These are phyloP conservation scores for Sceliomorpha sp. DNA, from an alignment of 2,888 invertebrate species.

Conservation along the genomic window DNA sequence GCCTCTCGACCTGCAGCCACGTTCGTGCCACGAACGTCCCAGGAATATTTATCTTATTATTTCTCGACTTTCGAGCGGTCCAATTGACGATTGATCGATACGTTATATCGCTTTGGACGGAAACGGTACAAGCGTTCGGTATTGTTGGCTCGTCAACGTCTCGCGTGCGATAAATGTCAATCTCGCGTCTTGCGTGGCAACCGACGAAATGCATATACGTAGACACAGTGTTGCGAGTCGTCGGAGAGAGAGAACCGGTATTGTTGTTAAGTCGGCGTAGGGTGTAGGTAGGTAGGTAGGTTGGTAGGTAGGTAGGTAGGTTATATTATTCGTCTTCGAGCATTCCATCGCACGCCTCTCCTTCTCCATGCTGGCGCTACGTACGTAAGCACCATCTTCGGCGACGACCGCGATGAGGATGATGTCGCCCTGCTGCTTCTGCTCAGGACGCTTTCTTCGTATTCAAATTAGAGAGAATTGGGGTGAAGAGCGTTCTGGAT, in stretches of 20 bases:
- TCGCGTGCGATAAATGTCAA: conserved; percentile 52
- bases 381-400: no score
- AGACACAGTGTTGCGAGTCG: conserved; percentile 49
- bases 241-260: conserved; percentile 55
- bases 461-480: conserved; percentile 44
- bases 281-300: no score
- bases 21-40: no score
- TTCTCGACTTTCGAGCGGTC: no score
- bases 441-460: conserved; percentile 41
- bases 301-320: no score
- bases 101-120: no score
- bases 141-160: conserved; percentile 43
- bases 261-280: conserved; percentile 54
- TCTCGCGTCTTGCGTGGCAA: conserved; percentile 43
- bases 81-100: no score
- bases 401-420: no score
- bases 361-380: conserved; percentile 49
- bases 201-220: conserved; percentile 47
- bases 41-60: no score
- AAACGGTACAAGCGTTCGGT: no score
- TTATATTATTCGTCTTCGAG: conserved; percentile 58
- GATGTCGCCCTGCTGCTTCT: no score
- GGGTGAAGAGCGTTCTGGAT: conserved; percentile 32
- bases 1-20: no score
- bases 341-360: conserved; percentile 56